A percentile compares a stretch with the other conserved stretches of the same genome.
Conservation (phyloP, 2,113 vertebrate species). For the Orycteropus afer region DNA sequence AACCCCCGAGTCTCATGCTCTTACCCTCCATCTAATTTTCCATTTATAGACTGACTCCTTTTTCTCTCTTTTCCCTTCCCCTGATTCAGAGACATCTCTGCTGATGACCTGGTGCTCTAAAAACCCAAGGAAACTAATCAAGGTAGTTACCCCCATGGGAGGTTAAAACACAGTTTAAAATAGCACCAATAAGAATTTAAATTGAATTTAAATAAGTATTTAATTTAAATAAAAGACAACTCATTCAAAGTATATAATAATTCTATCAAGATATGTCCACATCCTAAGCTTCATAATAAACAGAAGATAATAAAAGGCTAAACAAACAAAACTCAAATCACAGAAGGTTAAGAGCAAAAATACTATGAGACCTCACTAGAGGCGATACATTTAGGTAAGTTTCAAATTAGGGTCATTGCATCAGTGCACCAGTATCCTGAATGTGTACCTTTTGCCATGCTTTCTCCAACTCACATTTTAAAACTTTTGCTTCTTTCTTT, state of each 20-base stretch:
- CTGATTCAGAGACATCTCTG: background rate
- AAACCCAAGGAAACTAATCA: background rate
- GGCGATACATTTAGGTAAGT: background rate
- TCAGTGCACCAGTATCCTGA: background rate
- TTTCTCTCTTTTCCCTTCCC: background rate
- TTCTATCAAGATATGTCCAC: background rate
- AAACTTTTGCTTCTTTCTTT: background rate
- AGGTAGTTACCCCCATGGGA: background rate
- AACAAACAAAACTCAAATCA: slow-evolving; percentile 11
- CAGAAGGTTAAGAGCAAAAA: background rate
- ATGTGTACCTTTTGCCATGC: background rate
- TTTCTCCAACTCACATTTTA: background rate
- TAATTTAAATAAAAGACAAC: background rate
- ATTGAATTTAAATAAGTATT: background rate
- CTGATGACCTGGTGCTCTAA: background rate
- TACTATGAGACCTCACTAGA: background rate
- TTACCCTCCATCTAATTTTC: background rate
- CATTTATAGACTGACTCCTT: background rate
- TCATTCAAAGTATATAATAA: background rate
- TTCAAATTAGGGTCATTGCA: slow-evolving; percentile 37
- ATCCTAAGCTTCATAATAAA: background rate
- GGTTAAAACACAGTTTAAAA: background rate
- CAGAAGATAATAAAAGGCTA: slow-evolving; percentile 1
- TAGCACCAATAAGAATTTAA: background rate
- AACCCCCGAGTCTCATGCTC: background rate